Base-by-base conservation (phyloP, 2,888 invertebrate species). In the Saturnia pavonia region DNA sequence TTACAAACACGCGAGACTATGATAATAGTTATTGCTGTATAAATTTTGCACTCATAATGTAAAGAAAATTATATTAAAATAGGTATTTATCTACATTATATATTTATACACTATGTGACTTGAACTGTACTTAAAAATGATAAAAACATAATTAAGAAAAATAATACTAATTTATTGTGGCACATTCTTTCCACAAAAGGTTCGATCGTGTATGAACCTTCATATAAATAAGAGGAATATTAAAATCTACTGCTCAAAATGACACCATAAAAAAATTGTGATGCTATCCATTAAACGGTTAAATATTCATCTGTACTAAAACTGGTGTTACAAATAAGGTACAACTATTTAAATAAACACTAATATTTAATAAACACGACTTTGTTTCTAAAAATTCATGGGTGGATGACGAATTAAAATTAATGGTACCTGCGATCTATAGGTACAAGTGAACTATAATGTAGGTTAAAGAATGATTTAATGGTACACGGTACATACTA, bases 151-250 rank as follows among this genome's bases (percentile, higher is more conserved):
- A 27, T 60, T 60, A 27, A 19, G 4, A 25, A 54, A 60, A 60
- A 60, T 60, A 60, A 60, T 60, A 60, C 57, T 60, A 60, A 60
- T 14, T 27, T 14, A 60, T 27, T 60, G 57, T 60, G 57, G 57
- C 57, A 60, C 57, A 16, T 60, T 60, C 6, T 60, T 25, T 27
- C 57, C 57, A 60, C 57, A 60, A 60, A 27, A 60, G 27, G 4
- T 25, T 60, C 57, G 12, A 27, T 27, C 4, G 14, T 60, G 7
- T 60, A 27, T 25, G 4, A 60, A 25, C 14, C 27, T 60, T 4
- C 34, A 34, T 34, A 34, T n/a, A 34, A 60, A 22, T 57, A 60
- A 6, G 14, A 1, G 3, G 12, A 0, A 14, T 16, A 60, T 14
- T 60, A 60, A 60, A 14, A 27, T 60, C 14, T 14, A 25, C 12